phyloP scores from a whole-genome alignment of 2,888 invertebrate genomes.

The Xylophagus ater region DNA sequence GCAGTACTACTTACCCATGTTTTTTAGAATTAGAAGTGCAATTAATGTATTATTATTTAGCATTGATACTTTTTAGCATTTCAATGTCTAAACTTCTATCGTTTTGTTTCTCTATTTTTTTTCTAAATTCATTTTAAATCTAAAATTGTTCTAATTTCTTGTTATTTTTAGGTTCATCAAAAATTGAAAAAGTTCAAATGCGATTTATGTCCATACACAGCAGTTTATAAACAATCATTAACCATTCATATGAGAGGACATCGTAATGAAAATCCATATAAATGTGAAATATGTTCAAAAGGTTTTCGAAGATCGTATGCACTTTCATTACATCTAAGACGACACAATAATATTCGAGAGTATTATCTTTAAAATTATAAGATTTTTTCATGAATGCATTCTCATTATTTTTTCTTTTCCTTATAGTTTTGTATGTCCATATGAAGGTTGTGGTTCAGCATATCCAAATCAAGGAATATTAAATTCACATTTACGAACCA shows the following conservation, averaged over 20 bases:
- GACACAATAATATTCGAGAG: slow-evolving; percentile 25
- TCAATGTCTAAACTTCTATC: too few relatives aligned
- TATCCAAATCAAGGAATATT: slow-evolving; percentile 14
- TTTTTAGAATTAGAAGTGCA: too few relatives aligned
- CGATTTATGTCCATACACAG: slow-evolving; percentile 25
- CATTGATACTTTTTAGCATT: too few relatives aligned
- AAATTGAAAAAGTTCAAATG: slow-evolving; percentile 10
- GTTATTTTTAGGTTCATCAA: slow-evolving; percentile 11
- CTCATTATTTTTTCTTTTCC: background rate
- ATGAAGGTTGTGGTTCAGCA: slow-evolving; percentile 12
- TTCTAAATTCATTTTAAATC: too few relatives aligned
- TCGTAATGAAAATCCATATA: slow-evolving; percentile 25
- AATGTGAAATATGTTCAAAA: slow-evolving; percentile 28
- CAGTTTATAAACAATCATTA: slow-evolving; percentile 29
- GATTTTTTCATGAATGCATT: background rate
- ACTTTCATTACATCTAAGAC: slow-evolving; percentile 26
- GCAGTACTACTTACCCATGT: too few relatives aligned
- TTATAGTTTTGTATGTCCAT: slow-evolving; percentile 13
- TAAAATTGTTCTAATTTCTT: background rate
- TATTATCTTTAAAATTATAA: slow-evolving; percentile 14
- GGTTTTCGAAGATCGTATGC: slow-evolving; percentile 30
- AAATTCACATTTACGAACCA: slow-evolving; percentile 13
- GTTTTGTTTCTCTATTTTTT: too few relatives aligned
- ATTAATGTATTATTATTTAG: too few relatives aligned
- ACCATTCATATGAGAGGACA: slow-evolving; percentile 30